Conservation (phyloP, 2,797 vertebrate species). For the Phaenicophaeus curvirostris region DNA sequence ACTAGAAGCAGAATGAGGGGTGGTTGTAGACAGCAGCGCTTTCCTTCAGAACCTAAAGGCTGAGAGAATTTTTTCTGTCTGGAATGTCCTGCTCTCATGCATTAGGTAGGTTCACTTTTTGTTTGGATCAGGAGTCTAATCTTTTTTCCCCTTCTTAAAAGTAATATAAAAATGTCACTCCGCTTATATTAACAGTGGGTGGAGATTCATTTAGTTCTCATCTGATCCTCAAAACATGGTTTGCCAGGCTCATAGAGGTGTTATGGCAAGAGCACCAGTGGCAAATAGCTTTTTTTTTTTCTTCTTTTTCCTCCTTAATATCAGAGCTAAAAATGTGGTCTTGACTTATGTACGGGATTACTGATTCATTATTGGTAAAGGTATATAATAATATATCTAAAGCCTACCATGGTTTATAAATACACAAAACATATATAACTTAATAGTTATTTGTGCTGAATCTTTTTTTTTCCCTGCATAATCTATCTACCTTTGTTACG, state of each 20-base stretch:
- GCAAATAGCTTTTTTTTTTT: not conserved
- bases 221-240: not conserved
- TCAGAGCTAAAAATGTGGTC: not conserved
- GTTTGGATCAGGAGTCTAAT: not conserved
- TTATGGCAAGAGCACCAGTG: not conserved
- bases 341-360: not conserved
- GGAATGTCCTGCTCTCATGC: not conserved
- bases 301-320: not conserved
- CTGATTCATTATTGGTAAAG: not conserved
- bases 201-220: not conserved
- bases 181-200: not conserved
- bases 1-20: not conserved
- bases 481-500: slow-evolving; percentile 9
- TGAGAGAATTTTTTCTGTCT: not conserved
- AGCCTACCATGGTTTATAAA: not conserved
- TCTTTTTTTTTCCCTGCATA: not conserved
- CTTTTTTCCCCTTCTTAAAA: not conserved
- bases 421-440: not conserved
- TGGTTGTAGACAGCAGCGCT: not conserved
- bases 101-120: not conserved
- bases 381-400: not conserved
- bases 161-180: not conserved
- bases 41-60: not conserved
- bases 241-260: not conserved
- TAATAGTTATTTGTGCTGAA: not conserved